phyloP scores from a whole-genome alignment of 1,140 invertebrate species.

The Sycophila sp. region DNA sequence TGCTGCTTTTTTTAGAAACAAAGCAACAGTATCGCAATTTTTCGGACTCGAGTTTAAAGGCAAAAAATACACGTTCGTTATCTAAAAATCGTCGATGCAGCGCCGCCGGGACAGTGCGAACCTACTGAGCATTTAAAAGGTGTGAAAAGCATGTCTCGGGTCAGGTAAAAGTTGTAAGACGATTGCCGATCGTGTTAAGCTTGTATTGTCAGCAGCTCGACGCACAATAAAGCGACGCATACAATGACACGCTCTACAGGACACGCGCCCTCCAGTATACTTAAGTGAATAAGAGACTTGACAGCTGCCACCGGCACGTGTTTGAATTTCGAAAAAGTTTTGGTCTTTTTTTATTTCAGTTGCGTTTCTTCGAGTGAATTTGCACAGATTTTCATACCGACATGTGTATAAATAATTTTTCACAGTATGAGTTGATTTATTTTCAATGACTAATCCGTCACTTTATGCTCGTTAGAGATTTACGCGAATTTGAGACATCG shows the following conservation, averaged over 20 bases:
- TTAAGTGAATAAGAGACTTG: neutral
- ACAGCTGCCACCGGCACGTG: conserved; percentile 12
- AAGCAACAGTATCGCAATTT: neutral
- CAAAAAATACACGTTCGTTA: too few species aligned
- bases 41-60: neutral
- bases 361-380: too few species aligned
- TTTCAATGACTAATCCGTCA: too few species aligned
- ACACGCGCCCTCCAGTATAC: conserved; percentile 2
- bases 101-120: neutral
- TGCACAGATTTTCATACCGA: too few species aligned
- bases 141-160: neutral
- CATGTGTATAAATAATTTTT: too few species aligned
- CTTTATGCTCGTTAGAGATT: too few species aligned
- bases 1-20: too few species aligned
- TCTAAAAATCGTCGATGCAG: neutral
- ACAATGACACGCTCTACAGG: neutral
- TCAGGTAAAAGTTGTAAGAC: neutral
- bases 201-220: conserved; percentile 2
- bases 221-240: neutral
- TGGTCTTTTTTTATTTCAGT: too few species aligned
- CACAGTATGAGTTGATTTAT: too few species aligned
- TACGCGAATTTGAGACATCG: too few species aligned
- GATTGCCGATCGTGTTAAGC: neutral
- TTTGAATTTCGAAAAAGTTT: too few species aligned
- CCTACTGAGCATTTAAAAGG: neutral